These are phyloP conservation scores for Melitaea cinxia DNA, from an alignment of 1,140 invertebrate species.

Conservation along the genomic window DNA sequence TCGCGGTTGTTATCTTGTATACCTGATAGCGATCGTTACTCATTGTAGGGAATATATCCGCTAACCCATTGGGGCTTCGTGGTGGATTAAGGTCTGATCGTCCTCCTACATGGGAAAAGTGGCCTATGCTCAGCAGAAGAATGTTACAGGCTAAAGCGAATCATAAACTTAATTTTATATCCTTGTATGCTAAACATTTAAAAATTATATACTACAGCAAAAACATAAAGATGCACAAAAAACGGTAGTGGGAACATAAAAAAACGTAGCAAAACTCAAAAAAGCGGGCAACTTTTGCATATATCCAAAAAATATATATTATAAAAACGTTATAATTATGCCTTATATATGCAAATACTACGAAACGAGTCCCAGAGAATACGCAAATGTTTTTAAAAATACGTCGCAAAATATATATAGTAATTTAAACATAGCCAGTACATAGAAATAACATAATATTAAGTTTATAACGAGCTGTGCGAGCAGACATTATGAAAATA, in stretches of 20 bases:
- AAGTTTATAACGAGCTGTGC: background rate
- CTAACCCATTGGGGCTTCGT: no score
- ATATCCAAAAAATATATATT: constrained; percentile 9
- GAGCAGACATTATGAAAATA: background rate
- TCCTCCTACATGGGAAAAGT: no score
- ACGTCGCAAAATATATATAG: background rate
- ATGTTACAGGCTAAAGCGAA: no score
- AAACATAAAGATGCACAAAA: no score
- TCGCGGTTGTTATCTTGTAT: no score
- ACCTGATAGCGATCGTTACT: no score
- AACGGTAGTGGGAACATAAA: background rate
- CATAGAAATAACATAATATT: background rate
- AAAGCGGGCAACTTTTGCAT: background rate
- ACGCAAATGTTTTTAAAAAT: background rate
- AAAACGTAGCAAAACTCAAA: background rate
- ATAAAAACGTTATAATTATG: constrained; percentile 10
- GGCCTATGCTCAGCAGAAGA: no score
- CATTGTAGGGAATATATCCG: no score
- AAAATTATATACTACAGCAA: no score
- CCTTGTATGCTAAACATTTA: no score
- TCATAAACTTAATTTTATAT: no score
- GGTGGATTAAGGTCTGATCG: no score
- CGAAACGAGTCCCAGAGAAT: constrained; percentile 6
- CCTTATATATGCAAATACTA: constrained; percentile 17
- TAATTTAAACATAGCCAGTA: background rate